phyloP scores from a whole-genome alignment of 2,888 invertebrate species.

The Coelinius sp. region DNA sequence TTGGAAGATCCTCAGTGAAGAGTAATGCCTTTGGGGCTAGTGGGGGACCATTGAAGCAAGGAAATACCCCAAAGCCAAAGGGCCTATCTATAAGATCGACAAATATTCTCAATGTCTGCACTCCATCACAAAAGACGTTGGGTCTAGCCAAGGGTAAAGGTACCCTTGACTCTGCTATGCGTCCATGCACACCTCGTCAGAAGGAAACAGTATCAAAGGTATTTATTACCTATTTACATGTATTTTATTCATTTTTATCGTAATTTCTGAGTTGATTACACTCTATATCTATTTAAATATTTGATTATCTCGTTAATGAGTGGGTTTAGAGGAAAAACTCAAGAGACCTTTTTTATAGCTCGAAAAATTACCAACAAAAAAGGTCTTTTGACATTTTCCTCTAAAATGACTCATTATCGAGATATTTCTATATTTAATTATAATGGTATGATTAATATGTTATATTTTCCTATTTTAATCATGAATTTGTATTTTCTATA shows the following conservation, averaged over 20 bases:
- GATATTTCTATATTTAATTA: too few relatives aligned
- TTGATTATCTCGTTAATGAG: too few relatives aligned
- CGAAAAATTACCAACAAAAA: too few relatives aligned
- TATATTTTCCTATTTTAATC: too few relatives aligned
- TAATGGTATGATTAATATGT: too few relatives aligned
- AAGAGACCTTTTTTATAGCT: too few relatives aligned
- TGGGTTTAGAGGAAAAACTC: too few relatives aligned
- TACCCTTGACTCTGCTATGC: not conserved
- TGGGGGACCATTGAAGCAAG: not conserved
- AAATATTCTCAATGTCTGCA: constrained; percentile 12
- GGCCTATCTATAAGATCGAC: constrained; percentile 21
- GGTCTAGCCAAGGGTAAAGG: not conserved
- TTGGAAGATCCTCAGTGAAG: not conserved
- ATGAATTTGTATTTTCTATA: too few relatives aligned
- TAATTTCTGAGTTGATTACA: too few relatives aligned
- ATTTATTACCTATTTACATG: not conserved
- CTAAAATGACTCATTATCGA: too few relatives aligned
- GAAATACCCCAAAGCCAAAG: constrained; percentile 14
- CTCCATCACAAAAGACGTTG: not conserved
- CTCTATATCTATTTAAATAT: too few relatives aligned
- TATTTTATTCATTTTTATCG: not conserved
- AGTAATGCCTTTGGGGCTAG: not conserved
- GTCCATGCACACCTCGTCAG: not conserved
- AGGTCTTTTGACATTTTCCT: too few relatives aligned
- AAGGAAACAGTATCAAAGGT: constrained; percentile 23